Evolutionary conservation across 2,888 invertebrate genomes (phyloP).

Genomic region (Petrolisthes manimaculis): DNA sequence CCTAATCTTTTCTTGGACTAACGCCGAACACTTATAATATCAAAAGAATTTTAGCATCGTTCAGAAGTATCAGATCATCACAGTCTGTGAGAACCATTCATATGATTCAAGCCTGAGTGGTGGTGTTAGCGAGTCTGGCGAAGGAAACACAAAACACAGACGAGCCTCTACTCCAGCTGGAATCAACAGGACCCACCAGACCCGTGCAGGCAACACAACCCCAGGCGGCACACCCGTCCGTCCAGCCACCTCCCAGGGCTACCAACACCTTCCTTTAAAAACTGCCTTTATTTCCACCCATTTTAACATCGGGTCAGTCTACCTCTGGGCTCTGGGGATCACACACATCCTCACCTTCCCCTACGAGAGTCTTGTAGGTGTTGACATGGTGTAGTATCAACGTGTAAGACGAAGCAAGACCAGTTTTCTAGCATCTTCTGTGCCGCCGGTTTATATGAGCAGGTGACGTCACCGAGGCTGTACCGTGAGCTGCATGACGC

Average conservation of each 20-base stretch:
- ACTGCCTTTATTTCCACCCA: background rate
- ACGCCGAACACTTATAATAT: too few relatives aligned
- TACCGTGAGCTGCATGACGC: constrained; percentile 39
- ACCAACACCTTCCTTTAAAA: constrained; percentile 38
- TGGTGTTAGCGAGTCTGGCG: constrained; percentile 23
- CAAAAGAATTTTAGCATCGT: too few relatives aligned
- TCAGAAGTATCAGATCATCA: too few relatives aligned
- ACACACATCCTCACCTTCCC: too few relatives aligned
- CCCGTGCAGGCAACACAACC: constrained; percentile 15
- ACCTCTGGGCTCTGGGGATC: too few relatives aligned
- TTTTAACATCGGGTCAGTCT: background rate
- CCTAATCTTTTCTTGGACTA: too few relatives aligned
- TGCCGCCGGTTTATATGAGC: constrained; percentile 10
- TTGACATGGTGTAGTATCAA: too few relatives aligned
- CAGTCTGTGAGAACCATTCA: too few relatives aligned
- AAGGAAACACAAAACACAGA: constrained; percentile 23
- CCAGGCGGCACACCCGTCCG: constrained; percentile 20
- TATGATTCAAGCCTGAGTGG: background rate
- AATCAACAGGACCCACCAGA: constrained; percentile 31
- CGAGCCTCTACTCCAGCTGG: constrained; percentile 10
- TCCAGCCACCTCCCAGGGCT: constrained; percentile 47
- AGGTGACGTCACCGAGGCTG: constrained; percentile 42
- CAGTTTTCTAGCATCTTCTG: constrained; percentile 43
- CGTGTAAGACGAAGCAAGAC: background rate
- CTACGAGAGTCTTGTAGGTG: too few relatives aligned